Evolutionary conservation across 2,888 invertebrate species (phyloP).

Genomic region (Barypeithes pellucidus): DNA sequence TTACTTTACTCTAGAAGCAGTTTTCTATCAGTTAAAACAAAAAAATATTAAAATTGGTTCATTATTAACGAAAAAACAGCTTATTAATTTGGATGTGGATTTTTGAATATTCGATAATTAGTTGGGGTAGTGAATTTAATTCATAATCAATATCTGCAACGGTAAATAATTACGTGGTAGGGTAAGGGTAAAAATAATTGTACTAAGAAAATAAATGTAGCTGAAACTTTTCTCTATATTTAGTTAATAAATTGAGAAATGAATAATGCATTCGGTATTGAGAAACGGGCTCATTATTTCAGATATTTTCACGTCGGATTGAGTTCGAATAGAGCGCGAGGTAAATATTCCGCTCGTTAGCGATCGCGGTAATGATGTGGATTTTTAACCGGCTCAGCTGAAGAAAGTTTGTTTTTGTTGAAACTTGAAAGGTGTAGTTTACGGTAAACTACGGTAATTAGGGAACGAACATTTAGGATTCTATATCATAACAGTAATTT

Average conservation of each 20-base stretch:
- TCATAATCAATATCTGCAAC: too few relatives aligned
- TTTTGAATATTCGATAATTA: too few relatives aligned
- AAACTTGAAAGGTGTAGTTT: slow-evolving; percentile 10
- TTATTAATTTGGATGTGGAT: too few relatives aligned
- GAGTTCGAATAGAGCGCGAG: slow-evolving; percentile 40
- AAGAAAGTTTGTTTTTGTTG: slow-evolving; percentile 30
- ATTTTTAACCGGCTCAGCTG: slow-evolving; percentile 40
- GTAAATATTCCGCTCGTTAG: slow-evolving; percentile 50
- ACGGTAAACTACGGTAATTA: slow-evolving; percentile 15
- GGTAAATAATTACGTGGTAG: too few relatives aligned
- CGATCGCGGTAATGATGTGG: slow-evolving; percentile 50
- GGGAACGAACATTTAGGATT: slow-evolving; percentile 5
- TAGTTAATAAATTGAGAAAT: slow-evolving; percentile 37
- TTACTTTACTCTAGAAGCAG: too few relatives aligned
- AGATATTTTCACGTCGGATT: slow-evolving; percentile 36
- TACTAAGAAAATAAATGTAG: slow-evolving; percentile 19
- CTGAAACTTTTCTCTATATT: slow-evolving; percentile 23
- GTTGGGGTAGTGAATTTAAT: too few relatives aligned
- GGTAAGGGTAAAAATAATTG: slow-evolving; percentile 30
- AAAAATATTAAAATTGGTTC: too few relatives aligned
- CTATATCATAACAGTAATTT: neutral
- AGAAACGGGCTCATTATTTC: slow-evolving; percentile 44
- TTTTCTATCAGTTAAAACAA: too few relatives aligned
- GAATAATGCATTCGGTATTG: slow-evolving; percentile 37
- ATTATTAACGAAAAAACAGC: too few relatives aligned